A percentile compares a stretch with the other conserved stretches of the same genome.
Evolutionary conservation across 1,140 invertebrate species (phyloP).

Genomic region (Drosophila melanogaster): Release_6_plus_ISO1_MT NT_037436.4:10046001-10046500

Average conservation of each 20-base stretch:
- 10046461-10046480: constrained; percentile 50
- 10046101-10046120: constrained; percentile 78
- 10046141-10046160: neutral
- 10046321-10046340: constrained; percentile 83
- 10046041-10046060: constrained; percentile 3
- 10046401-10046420: neutral
- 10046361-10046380: constrained; percentile 44
- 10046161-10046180: neutral
- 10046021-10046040: neutral
- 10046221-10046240: constrained; percentile 18
- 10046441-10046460: constrained; percentile 77
- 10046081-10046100: constrained; percentile 75
- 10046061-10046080: constrained; percentile 61
- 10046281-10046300: constrained; percentile 46
- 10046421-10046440: constrained; percentile 7
- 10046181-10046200: constrained; percentile 15
- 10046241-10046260: constrained; percentile 59
- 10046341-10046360: constrained; percentile 73
- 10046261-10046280: neutral
- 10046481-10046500: neutral
- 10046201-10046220: constrained; percentile 30
- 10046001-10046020: constrained; percentile 35
- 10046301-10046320: constrained; percentile 81
- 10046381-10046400: constrained; percentile 3
- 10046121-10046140: constrained; percentile 39